Conservation (phyloP, 2,888 invertebrate species). For the Papilio protenor region DNA sequence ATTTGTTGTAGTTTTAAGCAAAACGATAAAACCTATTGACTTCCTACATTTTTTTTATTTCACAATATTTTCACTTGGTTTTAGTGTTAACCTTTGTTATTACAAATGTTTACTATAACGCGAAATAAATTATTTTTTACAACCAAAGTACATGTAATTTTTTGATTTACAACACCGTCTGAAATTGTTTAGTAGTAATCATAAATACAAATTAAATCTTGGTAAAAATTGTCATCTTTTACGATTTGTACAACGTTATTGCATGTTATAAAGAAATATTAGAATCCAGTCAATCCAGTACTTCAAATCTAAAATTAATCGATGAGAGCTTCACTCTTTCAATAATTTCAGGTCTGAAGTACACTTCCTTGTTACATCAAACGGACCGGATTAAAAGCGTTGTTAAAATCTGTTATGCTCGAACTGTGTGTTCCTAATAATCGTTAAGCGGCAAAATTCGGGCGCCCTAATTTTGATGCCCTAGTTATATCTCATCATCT, state of each 20-base stretch:
- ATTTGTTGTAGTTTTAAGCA: background rate
- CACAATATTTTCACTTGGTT: background rate
- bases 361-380: background rate
- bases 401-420: background rate
- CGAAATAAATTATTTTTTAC: background rate
- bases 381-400: background rate
- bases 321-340: background rate
- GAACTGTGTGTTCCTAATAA: background rate
- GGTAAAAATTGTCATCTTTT: background rate
- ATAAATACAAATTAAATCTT: too few species aligned
- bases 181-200: too few species aligned
- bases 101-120: background rate
- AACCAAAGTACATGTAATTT: too few species aligned
- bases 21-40: background rate
- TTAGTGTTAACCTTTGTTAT: background rate
- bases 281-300: background rate
- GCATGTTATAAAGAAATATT: background rate
- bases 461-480: constrained; percentile 4
- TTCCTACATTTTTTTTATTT: background rate
- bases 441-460: background rate
- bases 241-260: background rate
- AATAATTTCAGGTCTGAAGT: background rate
- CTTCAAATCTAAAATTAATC: background rate
- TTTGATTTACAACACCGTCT: too few species aligned
- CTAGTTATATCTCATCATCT: background rate